A percentile compares a stretch with the other conserved stretches of the same genome.
phyloP scores from a whole-genome alignment of 2,113 vertebrate genomes.

The Scalopus aquaticus region DNA sequence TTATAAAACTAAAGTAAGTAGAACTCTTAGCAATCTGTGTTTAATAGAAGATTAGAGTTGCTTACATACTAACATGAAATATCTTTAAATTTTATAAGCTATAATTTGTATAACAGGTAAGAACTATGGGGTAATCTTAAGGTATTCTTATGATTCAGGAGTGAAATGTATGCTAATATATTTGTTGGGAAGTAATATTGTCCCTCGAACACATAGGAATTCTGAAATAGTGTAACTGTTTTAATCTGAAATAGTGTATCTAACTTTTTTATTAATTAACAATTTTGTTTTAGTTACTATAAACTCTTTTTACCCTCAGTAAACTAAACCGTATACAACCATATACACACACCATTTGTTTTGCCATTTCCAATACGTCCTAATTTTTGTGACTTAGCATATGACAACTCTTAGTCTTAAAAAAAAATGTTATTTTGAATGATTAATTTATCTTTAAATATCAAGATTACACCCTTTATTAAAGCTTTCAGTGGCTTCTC shows the following conservation, averaged over 20 bases:
- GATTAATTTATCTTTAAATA: background rate
- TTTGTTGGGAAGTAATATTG: constrained; percentile 40
- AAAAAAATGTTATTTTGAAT: background rate
- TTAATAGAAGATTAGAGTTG: constrained; percentile 74
- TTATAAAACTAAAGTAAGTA: background rate
- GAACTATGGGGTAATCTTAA: constrained; percentile 62
- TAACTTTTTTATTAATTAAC: constrained; percentile 21
- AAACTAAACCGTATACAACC: constrained; percentile 40
- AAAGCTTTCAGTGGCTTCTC: background rate
- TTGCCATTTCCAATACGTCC: background rate
- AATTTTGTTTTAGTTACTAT: constrained; percentile 60
- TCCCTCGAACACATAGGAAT: background rate
- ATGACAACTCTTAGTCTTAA: background rate
- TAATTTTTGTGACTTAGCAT: background rate
- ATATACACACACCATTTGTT: background rate
- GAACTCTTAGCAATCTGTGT: constrained; percentile 54
- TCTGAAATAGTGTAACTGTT: constrained; percentile 51
- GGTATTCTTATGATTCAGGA: constrained; percentile 61
- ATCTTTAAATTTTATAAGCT: constrained; percentile 69
- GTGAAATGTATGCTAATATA: constrained; percentile 50
- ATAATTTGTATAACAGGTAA: constrained; percentile 56
- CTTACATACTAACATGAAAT: constrained; percentile 76
- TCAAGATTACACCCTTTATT: background rate
- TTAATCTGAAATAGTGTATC: too few relatives aligned
- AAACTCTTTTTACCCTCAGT: background rate